Conservation (phyloP, 2,797 vertebrate species). For the Carcharodon carcharias region DNA sequence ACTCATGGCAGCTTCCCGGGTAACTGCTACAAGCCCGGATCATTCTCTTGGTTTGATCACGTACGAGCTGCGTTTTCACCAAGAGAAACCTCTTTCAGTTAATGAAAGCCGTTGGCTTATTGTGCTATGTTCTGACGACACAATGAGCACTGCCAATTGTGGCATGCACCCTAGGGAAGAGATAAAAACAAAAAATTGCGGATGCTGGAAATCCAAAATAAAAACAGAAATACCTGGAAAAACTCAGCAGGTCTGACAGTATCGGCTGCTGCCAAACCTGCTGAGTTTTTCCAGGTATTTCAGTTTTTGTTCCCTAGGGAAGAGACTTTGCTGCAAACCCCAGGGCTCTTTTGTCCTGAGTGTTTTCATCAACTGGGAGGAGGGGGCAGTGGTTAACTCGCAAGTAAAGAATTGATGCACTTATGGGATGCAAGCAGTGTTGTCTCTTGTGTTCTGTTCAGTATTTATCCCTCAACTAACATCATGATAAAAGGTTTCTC, state of each 20-base stretch:
- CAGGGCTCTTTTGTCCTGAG: neutral
- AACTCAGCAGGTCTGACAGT: too few species aligned
- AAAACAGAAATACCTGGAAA: too few species aligned
- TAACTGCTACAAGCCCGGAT: neutral
- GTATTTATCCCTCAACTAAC: too few species aligned
- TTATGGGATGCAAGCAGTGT: neutral
- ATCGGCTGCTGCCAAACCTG: too few species aligned
- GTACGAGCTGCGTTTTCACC: neutral
- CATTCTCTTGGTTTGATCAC: neutral
- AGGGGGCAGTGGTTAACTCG: neutral
- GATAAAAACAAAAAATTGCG: too few species aligned
- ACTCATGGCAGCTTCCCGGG: neutral
- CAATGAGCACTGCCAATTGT: neutral
- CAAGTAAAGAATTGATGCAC: neutral
- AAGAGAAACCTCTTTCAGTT: neutral
- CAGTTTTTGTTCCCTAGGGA: too few species aligned
- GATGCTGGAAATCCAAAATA: too few species aligned
- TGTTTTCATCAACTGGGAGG: neutral
- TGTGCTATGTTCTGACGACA: neutral
- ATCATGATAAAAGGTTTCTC: too few species aligned
- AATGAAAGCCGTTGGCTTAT: neutral
- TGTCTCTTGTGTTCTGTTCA: too few species aligned
- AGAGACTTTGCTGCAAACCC: neutral
- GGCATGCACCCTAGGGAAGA: neutral
- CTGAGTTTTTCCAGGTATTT: too few species aligned